Evolutionary conservation across 30 jellyfish, hydroid and myxozoan species (phyloP), one percentile per base, ranked within the genome.

Genomic region (Calvadosia cruxmelitensis): DNA sequence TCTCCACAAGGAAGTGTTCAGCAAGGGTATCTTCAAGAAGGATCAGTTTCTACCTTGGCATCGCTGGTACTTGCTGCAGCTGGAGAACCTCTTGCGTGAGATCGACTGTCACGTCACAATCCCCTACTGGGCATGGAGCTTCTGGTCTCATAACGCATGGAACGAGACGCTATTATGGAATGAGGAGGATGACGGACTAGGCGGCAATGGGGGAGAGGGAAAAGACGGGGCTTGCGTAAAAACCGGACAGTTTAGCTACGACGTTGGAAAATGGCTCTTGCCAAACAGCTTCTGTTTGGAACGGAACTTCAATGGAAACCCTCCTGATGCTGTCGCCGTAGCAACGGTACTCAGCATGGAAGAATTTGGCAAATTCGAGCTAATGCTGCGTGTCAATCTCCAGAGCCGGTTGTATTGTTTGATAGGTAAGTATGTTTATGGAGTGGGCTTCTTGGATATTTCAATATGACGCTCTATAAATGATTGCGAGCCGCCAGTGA

Each of bases 21-120:
- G 30, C 33, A 67, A 61, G 3, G 84, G 96, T 1, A 76, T 86
- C 2, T 93, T 79, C 34, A 49, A 74, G 28, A 64, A 36, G 1
- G 74, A 27, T 34, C 95, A 86, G 52, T 86, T 86, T 50, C 77
- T 86, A 24, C 94, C 94, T 2, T 86, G 96, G 96, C 96, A 86
- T 63, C 69, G 96, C 61, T 81, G 89, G 96, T 81, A 88, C 53
- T 1, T 88, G 25, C 66, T 88, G 29, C 70, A 66, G 33, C 74
- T 52, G 57, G 97, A 88, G 71, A 88, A 81, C 73, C 49, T 80
- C 65, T 78, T 88, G 1, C 93, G 89, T 31, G 72, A 57, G 32
- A 65, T 88, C 29, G 97, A 88, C 64, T 88, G 95, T 62, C 77
- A 93, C 51, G 52, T 88, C 1, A 81, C 95, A 2, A 66, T 88